Evolutionary conservation across 2,113 vertebrate genomes (phyloP).

Genomic region (Pica pica): DNA sequence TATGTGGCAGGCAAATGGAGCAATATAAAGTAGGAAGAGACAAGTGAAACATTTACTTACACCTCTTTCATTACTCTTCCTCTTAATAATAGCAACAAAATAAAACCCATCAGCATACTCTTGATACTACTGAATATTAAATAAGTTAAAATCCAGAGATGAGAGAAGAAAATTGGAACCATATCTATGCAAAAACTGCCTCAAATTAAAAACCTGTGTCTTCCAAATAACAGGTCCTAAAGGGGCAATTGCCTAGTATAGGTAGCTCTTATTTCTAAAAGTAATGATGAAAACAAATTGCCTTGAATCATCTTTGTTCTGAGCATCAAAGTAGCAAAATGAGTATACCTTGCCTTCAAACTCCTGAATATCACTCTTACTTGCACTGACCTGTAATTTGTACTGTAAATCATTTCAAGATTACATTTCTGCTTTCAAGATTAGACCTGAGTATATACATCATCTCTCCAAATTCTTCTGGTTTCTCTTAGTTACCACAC

Average conservation of each 20-base stretch:
- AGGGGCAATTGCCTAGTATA: not conserved
- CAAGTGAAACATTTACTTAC: not conserved
- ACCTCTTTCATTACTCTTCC: not conserved
- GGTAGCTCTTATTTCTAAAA: not conserved
- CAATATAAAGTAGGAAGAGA: not conserved
- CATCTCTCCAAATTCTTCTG: not conserved
- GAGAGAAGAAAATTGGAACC: not conserved
- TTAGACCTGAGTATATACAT: not conserved
- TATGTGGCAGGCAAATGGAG: not conserved
- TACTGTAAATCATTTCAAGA: not conserved
- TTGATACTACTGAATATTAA: not conserved
- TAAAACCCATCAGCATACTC: not conserved
- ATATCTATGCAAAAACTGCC: slow-evolving; percentile 19
- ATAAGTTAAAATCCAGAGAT: not conserved
- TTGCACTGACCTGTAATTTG: not conserved
- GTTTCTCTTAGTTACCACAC: not conserved
- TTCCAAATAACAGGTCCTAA: slow-evolving; percentile 21
- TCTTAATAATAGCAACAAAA: not conserved
- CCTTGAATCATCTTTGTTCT: not conserved
- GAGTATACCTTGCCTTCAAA: not conserved
- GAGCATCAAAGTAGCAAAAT: not conserved
- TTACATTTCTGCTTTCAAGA: not conserved
- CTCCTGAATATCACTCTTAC: not conserved
- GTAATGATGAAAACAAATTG: not conserved
- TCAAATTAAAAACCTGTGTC: not conserved